A percentile compares a stretch with the other conserved stretches of the same genome.
Conservation (phyloP, 2,113 vertebrate genomes). For the Crotophaga sulcirostris region DNA sequence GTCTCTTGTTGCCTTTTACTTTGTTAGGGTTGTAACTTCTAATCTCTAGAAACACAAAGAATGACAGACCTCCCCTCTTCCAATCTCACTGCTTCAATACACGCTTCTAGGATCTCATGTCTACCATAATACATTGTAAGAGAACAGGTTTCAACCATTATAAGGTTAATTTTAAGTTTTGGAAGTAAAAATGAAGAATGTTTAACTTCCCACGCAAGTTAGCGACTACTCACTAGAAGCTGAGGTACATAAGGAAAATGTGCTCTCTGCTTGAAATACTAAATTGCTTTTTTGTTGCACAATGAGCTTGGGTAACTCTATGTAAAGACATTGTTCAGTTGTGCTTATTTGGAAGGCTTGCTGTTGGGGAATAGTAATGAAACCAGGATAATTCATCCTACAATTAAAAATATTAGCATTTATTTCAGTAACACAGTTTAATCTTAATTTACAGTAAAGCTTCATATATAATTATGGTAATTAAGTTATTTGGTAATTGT, state of each 20-base stretch:
- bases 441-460: conserved; percentile 32
- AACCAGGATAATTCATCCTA: conserved; percentile 47
- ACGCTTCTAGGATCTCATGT: neutral
- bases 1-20: neutral
- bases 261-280: neutral
- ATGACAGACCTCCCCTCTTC: neutral
- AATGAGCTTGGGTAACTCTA: neutral
- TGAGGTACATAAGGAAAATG: neutral
- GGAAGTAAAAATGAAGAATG: neutral
- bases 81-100: neutral
- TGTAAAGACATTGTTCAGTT: neutral
- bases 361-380: conserved; percentile 23
- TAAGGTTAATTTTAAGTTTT: neutral
- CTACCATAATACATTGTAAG: neutral
- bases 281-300: neutral
- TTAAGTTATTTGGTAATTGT: conserved; percentile 49
- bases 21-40: neutral
- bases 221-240: neutral
- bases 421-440: conserved; percentile 36
- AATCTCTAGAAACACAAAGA: neutral
- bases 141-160: neutral
- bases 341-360: neutral
- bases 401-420: conserved; percentile 51
- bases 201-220: neutral
- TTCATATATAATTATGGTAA: conserved; percentile 38